Base-by-base conservation (phyloP, 64 coral and sea anemone species). In the Trachythela sp. region DNA sequence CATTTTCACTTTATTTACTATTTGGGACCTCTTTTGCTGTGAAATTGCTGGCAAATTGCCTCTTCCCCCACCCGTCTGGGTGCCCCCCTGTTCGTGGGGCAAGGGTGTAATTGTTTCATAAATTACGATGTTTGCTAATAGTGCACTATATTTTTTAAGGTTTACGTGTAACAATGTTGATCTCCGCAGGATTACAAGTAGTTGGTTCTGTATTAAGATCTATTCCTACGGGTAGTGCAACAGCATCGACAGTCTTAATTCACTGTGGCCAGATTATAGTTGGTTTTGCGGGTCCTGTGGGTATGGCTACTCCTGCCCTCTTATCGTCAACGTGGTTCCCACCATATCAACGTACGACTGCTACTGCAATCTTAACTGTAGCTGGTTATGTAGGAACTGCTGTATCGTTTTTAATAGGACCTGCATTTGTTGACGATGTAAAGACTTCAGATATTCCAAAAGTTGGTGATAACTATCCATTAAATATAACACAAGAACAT, bases 311-410 rank as follows among this genome's bases (percentile, higher is more conserved):
- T 68, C 59, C 59, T 6, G 6, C 59, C 7, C 30, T 92, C 2
- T 37, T 94, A 15, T 94, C 93, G 7, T 39, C 48, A 4, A 83
- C 87, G 0, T 94, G 93, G 93, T 94, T 94, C 60, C 90, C 90
- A 3, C 90, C 87, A 32, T 43, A 92, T 80, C 89, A 94, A 36
- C 86, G 93, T 22, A 89, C 83, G 9, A 94, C 93, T 24, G 90
- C 90, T 0, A 94, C 93, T 17, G 90, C 93, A 80, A 89, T 94
- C 36, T 76, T 83, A 0, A 51, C 90, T 9, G 11, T 94, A 24
- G 87, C 93, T 40, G 87, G 85, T 18, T 89, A 85, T 68, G 33
- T 92, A 27, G 93, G 93, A 1, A 34, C 84, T 0, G 90, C 90
- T 1, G 9, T 89, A 11, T 86, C 86, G 8, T 94, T 94, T 85